Conservation (phyloP, 1,140 invertebrate genomes). For the Caenorhabditis remanei region DNA sequence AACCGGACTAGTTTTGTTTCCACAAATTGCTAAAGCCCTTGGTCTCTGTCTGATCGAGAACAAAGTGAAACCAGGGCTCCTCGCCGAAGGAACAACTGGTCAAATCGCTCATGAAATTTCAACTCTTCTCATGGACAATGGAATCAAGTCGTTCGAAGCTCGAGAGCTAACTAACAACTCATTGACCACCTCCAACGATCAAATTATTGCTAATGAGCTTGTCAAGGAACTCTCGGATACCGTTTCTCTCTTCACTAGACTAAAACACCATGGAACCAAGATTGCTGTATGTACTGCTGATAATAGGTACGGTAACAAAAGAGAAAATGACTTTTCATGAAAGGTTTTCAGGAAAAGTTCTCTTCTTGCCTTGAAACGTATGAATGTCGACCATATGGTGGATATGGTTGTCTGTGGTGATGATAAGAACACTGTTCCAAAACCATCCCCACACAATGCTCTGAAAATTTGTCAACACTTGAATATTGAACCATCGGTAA, state of each 20-base stretch:
- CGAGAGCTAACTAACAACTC: neutral
- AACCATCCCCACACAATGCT: constrained; percentile 80
- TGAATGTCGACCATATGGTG: constrained; percentile 75
- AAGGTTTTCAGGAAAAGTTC: constrained; percentile 75
- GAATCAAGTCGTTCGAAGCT: constrained; percentile 69
- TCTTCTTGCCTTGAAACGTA: constrained; percentile 73
- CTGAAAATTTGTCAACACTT: constrained; percentile 79
- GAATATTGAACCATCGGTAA: constrained; percentile 77
- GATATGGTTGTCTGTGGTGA: constrained; percentile 80
- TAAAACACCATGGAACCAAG: constrained; percentile 79
- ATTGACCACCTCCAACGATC: neutral
- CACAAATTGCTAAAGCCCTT: neutral
- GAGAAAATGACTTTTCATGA: neutral
- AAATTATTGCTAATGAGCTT: constrained; percentile 13
- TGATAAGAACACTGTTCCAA: constrained; percentile 78
- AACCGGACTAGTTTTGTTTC: neutral
- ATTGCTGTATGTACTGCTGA: constrained; percentile 80
- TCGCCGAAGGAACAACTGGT: constrained; percentile 79
- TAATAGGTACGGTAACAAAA: constrained; percentile 70
- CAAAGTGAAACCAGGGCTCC: constrained; percentile 78
- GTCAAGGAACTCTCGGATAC: constrained; percentile 74
- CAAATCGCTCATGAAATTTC: constrained; percentile 77
- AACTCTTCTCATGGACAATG: constrained; percentile 78
- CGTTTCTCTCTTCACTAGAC: constrained; percentile 79
- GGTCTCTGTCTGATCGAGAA: constrained; percentile 65